Percentiles rank a stretch among this genome's conserved stretches.
These are phyloP conservation scores for Astyanax mexicanus DNA, from an alignment of 2,797 vertebrate genomes.

Conservation along the genomic window DNA sequence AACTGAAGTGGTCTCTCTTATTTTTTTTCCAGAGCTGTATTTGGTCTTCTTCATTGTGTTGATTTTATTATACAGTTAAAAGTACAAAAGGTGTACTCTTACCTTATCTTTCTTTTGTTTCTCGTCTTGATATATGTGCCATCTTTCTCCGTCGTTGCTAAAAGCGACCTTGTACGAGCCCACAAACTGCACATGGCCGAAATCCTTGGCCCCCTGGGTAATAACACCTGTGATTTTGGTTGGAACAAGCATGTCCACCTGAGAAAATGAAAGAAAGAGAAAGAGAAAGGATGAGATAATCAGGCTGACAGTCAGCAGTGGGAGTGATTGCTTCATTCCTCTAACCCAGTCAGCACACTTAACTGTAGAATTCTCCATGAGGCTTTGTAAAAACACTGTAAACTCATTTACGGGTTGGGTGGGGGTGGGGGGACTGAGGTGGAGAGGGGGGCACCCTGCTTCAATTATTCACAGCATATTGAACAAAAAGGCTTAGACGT, in stretches of 20 bases:
- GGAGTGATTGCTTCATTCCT: conserved; percentile 21
- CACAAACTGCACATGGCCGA: conserved; percentile 96
- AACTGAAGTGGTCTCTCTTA: no score
- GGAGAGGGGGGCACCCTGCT: conserved; percentile 59
- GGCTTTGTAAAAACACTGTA: conserved; percentile 68
- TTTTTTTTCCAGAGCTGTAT: no score
- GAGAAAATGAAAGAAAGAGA: conserved; percentile 40
- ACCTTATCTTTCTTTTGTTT: conserved; percentile 99
- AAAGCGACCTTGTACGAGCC: conserved; percentile 98
- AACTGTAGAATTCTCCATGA: conserved; percentile 56
- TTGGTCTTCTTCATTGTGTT: no score
- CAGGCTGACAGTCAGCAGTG: conserved; percentile 14
- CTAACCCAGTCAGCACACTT: conserved; percentile 59
- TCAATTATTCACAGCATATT: conserved; percentile 79
- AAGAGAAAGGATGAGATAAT: conserved; percentile 31
- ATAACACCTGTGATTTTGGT: conserved; percentile 97
- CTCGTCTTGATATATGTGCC: conserved; percentile 93
- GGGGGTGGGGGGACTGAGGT: conserved; percentile 40
- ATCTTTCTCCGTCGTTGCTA: conserved; percentile 92
- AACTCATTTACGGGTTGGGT: conserved; percentile 45
- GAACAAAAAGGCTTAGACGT: conserved; percentile 70
- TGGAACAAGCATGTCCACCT: conserved; percentile 92
- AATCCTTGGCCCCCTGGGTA: conserved; percentile 98
- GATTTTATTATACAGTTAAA: background rate
- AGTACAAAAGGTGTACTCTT: conserved; percentile 50